A percentile compares a stretch with the other conserved stretches of the same genome.
phyloP scores from a whole-genome alignment of 1,140 invertebrate genomes.

The Drosophila mojavensis region DNA sequence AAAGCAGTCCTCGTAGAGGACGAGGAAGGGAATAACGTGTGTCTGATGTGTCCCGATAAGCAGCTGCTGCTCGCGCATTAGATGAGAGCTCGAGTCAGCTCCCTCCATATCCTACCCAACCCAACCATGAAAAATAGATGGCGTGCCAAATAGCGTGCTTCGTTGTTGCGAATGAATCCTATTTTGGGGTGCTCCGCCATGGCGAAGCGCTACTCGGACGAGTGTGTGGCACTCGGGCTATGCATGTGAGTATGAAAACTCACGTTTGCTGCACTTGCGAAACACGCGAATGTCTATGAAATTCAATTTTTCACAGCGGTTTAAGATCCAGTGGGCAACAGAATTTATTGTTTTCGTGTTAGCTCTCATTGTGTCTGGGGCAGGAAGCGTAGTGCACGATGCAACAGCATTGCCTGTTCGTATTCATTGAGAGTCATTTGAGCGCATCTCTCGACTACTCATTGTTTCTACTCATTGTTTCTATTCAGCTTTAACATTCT shows the following conservation, averaged over 20 bases:
- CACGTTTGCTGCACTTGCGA: constrained; percentile 21
- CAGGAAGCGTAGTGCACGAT: not conserved
- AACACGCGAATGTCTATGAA: constrained; percentile 29
- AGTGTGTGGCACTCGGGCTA: constrained; percentile 2
- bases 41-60: constrained; percentile 46
- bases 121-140: constrained; percentile 27
- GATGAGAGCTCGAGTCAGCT: not conserved
- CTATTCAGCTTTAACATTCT: not conserved
- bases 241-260: constrained; percentile 15
- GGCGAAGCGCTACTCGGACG: not conserved
- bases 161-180: constrained; percentile 35
- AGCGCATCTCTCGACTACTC: too few species aligned
- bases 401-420: not conserved
- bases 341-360: constrained; percentile 6
- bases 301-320: constrained; percentile 27
- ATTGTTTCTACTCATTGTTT: too few species aligned
- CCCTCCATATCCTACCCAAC: not conserved
- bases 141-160: constrained; percentile 39
- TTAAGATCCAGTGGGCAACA: not conserved
- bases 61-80: constrained; percentile 43
- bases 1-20: not conserved
- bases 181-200: constrained; percentile 29
- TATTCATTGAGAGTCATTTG: not conserved
- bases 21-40: constrained; percentile 27
- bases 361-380: not conserved